These are phyloP conservation scores for Chironomus striatipennis DNA, from an alignment of 1,140 invertebrate species.

Conservation along the genomic window DNA sequence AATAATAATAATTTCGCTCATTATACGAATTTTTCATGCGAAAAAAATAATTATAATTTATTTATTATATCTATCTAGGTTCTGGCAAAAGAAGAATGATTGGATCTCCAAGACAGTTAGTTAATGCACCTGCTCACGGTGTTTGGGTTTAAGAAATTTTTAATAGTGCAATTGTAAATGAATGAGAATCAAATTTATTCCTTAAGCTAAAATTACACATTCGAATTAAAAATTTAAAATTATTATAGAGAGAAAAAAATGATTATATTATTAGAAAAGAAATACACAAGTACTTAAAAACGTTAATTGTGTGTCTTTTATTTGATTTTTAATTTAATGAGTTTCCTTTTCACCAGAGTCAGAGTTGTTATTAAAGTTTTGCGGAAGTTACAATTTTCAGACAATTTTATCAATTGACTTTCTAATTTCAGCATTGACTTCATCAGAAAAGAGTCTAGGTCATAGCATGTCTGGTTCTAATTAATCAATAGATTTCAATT, in stretches of 20 bases:
- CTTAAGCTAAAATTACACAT: neutral
- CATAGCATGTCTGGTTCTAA: too few species aligned
- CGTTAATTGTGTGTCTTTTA: too few species aligned
- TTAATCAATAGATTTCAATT: too few species aligned
- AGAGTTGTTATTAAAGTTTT: too few species aligned
- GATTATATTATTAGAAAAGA: neutral
- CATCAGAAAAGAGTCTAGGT: too few species aligned
- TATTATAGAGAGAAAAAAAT: neutral
- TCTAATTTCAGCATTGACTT: too few species aligned
- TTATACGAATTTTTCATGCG: neutral
- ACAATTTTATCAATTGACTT: too few species aligned
- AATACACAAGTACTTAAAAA: neutral
- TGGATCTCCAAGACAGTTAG: slow-evolving; percentile 79
- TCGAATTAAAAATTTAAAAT: neutral
- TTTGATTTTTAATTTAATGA: too few species aligned
- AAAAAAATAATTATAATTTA: slow-evolving; percentile 22
- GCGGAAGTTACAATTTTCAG: too few species aligned
- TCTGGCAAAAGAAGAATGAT: slow-evolving; percentile 82
- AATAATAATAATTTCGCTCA: slow-evolving; percentile 24
- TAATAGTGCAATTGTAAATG: neutral
- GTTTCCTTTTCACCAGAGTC: too few species aligned
- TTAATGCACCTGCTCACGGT: slow-evolving; percentile 88
- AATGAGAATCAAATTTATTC: neutral
- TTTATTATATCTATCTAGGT: too few species aligned
- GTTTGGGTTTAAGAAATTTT: slow-evolving; percentile 73